Percentiles rank a stretch among this genome's conserved stretches.
phyloP scores from a whole-genome alignment of 2,797 vertebrate genomes.

The Enteromius trimaculatus region DNA sequence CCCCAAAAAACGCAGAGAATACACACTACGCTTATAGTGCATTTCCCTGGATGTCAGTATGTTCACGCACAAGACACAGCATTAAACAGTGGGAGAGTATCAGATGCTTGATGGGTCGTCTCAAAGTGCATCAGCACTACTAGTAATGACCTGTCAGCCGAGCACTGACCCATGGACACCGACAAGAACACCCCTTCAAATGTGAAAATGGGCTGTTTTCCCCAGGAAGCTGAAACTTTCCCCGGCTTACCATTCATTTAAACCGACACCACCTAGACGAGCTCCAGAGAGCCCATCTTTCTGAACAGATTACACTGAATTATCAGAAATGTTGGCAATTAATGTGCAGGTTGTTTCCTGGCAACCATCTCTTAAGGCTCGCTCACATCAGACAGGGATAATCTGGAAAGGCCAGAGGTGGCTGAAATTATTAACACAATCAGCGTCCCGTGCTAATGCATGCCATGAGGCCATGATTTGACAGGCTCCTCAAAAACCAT shows the following conservation, averaged over 20 bases:
- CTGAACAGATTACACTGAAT: slow-evolving; percentile 50
- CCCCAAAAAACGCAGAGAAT: background rate
- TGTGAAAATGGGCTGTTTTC: slow-evolving; percentile 47
- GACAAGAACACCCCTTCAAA: slow-evolving; percentile 13
- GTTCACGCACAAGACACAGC: background rate
- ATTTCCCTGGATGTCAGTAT: background rate
- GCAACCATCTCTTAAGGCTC: slow-evolving; percentile 38
- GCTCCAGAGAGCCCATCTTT: slow-evolving; percentile 39
- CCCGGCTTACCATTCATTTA: slow-evolving; percentile 60
- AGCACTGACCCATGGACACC: slow-evolving; percentile 33
- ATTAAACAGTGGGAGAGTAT: background rate
- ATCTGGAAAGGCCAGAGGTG: slow-evolving; percentile 35
- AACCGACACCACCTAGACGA: slow-evolving; percentile 56
- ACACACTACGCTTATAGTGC: background rate
- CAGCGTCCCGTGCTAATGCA: slow-evolving; percentile 5
- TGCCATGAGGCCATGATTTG: background rate
- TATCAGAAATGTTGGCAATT: slow-evolving; percentile 47
- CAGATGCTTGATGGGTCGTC: slow-evolving; percentile 24
- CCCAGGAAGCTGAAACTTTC: slow-evolving; percentile 46
- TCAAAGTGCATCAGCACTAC: slow-evolving; percentile 17
- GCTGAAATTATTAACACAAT: slow-evolving; percentile 26
- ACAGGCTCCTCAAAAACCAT: slow-evolving; percentile 18
- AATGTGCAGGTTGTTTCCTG: slow-evolving; percentile 52
- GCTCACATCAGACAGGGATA: slow-evolving; percentile 7
- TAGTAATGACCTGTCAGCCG: slow-evolving; percentile 17